A percentile compares a stretch with the other conserved stretches of the same genome.
phyloP scores from a whole-genome alignment of 2,888 invertebrate genomes.

The Cistogaster globosa region DNA sequence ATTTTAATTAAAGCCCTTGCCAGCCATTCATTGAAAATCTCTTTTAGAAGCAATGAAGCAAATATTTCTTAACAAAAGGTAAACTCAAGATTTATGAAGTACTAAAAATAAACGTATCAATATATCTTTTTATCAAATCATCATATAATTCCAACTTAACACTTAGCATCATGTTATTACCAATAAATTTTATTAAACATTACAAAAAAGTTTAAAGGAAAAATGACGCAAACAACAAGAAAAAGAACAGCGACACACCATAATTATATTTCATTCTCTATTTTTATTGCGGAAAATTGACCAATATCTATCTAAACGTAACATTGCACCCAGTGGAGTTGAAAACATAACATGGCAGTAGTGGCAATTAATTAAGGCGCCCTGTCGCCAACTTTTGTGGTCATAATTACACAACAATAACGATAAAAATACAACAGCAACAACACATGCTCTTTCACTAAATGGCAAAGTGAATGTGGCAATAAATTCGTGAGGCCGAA shows the following conservation, averaged over 20 bases:
- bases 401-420: constrained; percentile 64
- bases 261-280: constrained; percentile 57
- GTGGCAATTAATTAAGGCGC: constrained; percentile 71
- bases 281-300: constrained; percentile 62
- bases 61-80: not conserved
- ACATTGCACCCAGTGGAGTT: constrained; percentile 70
- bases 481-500: constrained; percentile 46
- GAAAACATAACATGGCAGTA: constrained; percentile 66
- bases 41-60: no score
- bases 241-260: constrained; percentile 8
- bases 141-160: constrained; percentile 43
- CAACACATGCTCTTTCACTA: constrained; percentile 7
- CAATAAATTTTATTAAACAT: constrained; percentile 47
- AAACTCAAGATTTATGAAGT: constrained; percentile 8
- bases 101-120: constrained; percentile 25
- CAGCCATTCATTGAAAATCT: no score
- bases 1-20: no score
- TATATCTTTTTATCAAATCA: constrained; percentile 19
- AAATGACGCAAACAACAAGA: not conserved
- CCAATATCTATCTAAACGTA: constrained; percentile 65
- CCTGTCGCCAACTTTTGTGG: constrained; percentile 69
- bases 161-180: constrained; percentile 42
- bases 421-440: not conserved
- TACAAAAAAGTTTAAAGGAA: constrained; percentile 12
- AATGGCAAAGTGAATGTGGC: constrained; percentile 25